Evolutionary conservation across 1,140 invertebrate genomes (phyloP).

Genomic region (Tetraneura akinire): DNA sequence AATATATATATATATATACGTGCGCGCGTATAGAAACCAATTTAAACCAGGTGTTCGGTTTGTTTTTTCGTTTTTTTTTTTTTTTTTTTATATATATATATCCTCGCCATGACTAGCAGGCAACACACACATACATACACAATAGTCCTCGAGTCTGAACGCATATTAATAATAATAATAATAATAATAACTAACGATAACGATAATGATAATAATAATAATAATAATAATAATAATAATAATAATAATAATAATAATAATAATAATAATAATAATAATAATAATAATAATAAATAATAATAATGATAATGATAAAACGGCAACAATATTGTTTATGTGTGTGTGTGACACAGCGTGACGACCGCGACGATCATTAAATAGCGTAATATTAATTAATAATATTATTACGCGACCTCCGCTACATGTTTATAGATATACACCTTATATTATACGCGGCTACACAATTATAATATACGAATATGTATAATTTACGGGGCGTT

Average conservation of each 20-base stretch:
- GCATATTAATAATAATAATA: background rate
- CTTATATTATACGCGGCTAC: background rate
- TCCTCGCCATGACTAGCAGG: slow-evolving; percentile 12
- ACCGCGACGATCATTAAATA: slow-evolving; percentile 38
- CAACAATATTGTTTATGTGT: background rate
- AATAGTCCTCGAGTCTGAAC: slow-evolving; percentile 27
- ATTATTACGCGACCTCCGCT: background rate
- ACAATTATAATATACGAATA: background rate
- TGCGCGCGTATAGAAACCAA: slow-evolving; percentile 35
- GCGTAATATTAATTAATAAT: slow-evolving; percentile 41
- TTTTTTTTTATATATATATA: too few relatives aligned
- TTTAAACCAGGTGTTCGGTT: slow-evolving; percentile 50
- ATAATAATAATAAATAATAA: background rate
- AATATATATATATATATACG: background rate
- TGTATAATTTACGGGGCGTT: background rate
- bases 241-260: background rate
- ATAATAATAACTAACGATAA: background rate
- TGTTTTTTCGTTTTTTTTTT: background rate
- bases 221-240: background rate
- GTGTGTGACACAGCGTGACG: slow-evolving; percentile 30
- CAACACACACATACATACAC: background rate
- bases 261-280: background rate
- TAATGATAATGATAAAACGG: slow-evolving; percentile 6
- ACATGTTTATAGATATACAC: background rate
- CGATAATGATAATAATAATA: background rate